These are phyloP conservation scores for Spea bombifrons DNA, from an alignment of 2,113 vertebrate species.

Conservation along the genomic window DNA sequence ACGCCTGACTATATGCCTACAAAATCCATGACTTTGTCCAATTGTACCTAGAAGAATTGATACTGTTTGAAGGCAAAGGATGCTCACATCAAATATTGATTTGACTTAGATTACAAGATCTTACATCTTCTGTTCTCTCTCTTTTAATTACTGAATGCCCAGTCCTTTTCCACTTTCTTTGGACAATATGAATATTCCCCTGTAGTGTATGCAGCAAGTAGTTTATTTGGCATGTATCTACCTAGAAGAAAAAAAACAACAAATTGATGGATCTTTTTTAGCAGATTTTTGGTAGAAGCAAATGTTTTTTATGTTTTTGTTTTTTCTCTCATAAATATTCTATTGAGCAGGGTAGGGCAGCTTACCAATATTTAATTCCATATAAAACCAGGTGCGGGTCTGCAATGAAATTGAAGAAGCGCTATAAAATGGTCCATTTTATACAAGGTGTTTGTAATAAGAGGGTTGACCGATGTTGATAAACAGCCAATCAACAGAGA, in stretches of 20 bases:
- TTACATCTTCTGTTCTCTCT: too few relatives aligned
- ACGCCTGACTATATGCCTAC: too few relatives aligned
- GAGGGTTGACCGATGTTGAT: slow-evolving; percentile 38
- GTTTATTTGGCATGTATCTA: neutral
- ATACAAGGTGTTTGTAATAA: slow-evolving; percentile 45
- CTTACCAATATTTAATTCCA: slow-evolving; percentile 23
- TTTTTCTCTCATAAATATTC: slow-evolving; percentile 26
- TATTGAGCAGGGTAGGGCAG: slow-evolving; percentile 18
- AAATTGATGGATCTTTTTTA: neutral
- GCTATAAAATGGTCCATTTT: slow-evolving; percentile 17
- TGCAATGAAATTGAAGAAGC: neutral
- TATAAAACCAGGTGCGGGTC: slow-evolving; percentile 27
- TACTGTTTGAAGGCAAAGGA: too few relatives aligned
- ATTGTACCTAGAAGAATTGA: too few relatives aligned
- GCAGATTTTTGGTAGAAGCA: neutral
- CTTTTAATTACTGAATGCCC: neutral
- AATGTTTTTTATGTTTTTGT: neutral
- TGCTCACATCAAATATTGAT: too few relatives aligned
- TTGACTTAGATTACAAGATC: too few relatives aligned
- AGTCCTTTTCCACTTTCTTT: neutral
- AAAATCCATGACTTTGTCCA: too few relatives aligned
- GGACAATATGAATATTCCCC: neutral
- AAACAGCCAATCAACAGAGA: slow-evolving; percentile 31
- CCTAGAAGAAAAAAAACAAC: neutral
- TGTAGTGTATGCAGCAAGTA: neutral